Base-by-base conservation (phyloP, 2,888 invertebrate species). In the Scaptomyza reducta region DNA sequence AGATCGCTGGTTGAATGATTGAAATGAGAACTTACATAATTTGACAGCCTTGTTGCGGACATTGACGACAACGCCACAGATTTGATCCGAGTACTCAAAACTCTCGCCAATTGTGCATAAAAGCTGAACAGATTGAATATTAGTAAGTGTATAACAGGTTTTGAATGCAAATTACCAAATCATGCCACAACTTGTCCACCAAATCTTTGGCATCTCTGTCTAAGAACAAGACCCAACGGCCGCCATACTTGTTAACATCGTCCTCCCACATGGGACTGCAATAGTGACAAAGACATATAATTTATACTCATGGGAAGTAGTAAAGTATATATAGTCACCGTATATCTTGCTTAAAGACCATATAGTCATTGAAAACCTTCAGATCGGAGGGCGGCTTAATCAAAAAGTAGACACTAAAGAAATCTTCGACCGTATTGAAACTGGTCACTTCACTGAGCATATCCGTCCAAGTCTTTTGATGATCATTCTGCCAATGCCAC, bases 21-120 rank as follows among this genome's bases (percentile, higher is more conserved):
- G 0, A 13, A 10, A 0, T 7, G 0, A 3, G 6, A 38, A 89
- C 93, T 92, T 91, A 94, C 97, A 96, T 91, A 98, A 95, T 94
- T 98, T 99, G 92, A 98, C 97, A 77, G 96, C 94, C 92, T 97
- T 98, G 74, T 93, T 92, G 92, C 99, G 95, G 79, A 99, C 94
- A 92, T 98, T 98, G 58, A 99, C 97, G 74, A 98, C 98, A 74
- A 98, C 98, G 54, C 99, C 99, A 92, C 98, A 98, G 69, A 99
- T 95, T 91, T 98, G 96, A 75, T 97, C 96, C 64, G 97, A 95
- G 89, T 95, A 94, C 77, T 97, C 97, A 92, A 98, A 99, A 58
- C 97, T 96, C 93, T 99, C 99, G 49, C 99, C 99, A 93, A 99
- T 98, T 90, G 98, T 93, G 89, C 95, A 95, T 73, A 96, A 92